A percentile compares a stretch with the other conserved stretches of the same genome.
Conservation (phyloP, 2,888 invertebrate species). For the Bombylius discolor region DNA sequence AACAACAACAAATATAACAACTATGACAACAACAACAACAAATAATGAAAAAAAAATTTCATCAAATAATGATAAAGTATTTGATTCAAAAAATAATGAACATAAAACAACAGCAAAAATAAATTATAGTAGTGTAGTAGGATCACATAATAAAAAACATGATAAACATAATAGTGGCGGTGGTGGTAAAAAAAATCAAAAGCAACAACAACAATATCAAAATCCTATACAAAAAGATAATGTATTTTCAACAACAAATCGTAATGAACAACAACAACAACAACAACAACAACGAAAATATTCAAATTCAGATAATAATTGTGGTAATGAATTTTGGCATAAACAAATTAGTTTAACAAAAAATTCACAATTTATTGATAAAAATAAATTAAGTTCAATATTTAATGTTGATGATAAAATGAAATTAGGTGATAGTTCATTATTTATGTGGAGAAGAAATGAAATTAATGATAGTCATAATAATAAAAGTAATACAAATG, state of each 20-base stretch:
- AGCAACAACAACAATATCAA: conserved; percentile 18
- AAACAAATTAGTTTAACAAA: too few species aligned
- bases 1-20: conserved; percentile 22
- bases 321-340: too few species aligned
- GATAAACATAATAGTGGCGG: too few species aligned
- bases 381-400: conserved; percentile 26
- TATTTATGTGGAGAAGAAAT: conserved; percentile 5
- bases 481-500: conserved; percentile 5
- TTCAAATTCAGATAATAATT: neutral
- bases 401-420: conserved; percentile 4
- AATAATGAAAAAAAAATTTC: too few species aligned
- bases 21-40: conserved; percentile 7
- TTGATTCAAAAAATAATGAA: too few species aligned
- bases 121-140: too few species aligned
- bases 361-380: conserved; percentile 19
- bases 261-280: neutral
- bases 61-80: too few species aligned
- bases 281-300: neutral
- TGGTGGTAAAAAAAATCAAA: neutral
- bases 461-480: conserved; percentile 8
- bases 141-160: too few species aligned
- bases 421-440: conserved; percentile 8
- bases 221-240: conserved; percentile 4
- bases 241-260: neutral
- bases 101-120: too few species aligned